Base-by-base conservation (phyloP, 2,888 invertebrate genomes). In the Carpatolechia fugitivella region DNA sequence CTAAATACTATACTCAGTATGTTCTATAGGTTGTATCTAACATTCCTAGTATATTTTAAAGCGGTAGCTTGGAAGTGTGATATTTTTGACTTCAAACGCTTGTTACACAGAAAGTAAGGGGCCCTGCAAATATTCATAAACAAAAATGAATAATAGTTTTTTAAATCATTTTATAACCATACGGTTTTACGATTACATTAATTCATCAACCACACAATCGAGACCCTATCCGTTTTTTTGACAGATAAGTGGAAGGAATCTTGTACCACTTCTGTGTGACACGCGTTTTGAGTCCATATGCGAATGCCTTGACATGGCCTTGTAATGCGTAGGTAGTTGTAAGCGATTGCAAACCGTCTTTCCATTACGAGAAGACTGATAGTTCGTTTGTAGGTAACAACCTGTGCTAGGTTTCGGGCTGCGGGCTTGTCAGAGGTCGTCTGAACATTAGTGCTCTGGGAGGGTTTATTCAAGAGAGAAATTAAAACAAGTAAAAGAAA, bases 341-440 rank as follows among this genome's bases (percentile, higher is more conserved):
- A 18, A 44, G 7, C 24, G 24, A 44, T 24, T 44, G 13, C 24
- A 62, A 56, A 57, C 62, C 64, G 66, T 70, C 70, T 66, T 69
- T 70, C 66, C 65, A 58, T 59, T 55, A 60, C 41, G 50, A 49
- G 62, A 69, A 72, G 72, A 72, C 72, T 72, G 72, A 24, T 69
- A 69, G 65, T 52, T 65, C 64, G 64, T 56, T 61, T 38, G 36
- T 30, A 44, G 24, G 44, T n/a, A 18, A 44, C 44, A 44, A 13
- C 44, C n/a, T 44, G 44, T 44, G 44, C 24, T 40, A 44, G 44
- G 20, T 44, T 10, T 44, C 44, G 11, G 44, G 44, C 3, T 29
- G 1, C 10, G n/a, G 44, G 13, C 24, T 44, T 44, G 18, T 11
- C 44, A 24, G 24, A 24, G 40, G 20, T 44, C 1, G n/a, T n/a